These are phyloP conservation scores for Crocuta crocuta DNA, from an alignment of 2,113 vertebrate genomes.

Conservation along the genomic window DNA sequence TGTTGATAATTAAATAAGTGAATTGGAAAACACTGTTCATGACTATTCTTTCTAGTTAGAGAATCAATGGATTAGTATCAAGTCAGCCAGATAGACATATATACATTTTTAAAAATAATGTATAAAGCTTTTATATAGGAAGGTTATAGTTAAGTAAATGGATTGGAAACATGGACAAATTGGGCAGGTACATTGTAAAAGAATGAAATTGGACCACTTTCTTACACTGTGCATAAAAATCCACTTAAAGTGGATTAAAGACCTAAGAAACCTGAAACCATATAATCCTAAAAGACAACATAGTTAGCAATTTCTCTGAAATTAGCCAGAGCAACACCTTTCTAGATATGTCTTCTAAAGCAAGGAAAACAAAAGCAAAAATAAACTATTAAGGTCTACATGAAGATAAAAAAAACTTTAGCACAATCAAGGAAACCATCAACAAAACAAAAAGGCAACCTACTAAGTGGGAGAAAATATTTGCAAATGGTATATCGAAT, in stretches of 20 bases:
- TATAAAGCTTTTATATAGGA: background rate
- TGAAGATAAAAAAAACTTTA: background rate
- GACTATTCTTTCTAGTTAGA: constrained; percentile 8
- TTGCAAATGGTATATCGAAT: background rate
- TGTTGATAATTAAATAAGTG: background rate
- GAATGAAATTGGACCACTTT: background rate
- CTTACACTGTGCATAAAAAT: background rate
- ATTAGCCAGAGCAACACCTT: background rate
- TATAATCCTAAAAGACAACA: background rate
- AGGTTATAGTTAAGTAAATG: constrained; percentile 1
- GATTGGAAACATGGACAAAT: background rate
- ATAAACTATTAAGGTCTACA: background rate
- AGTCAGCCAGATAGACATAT: background rate
- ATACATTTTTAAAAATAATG: background rate
- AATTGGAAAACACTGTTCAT: background rate
- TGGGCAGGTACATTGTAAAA: background rate
- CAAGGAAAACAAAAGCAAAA: background rate
- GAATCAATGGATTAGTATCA: background rate
- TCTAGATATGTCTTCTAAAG: background rate
- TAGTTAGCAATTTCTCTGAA: background rate
- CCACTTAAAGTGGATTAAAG: background rate
- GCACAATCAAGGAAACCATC: background rate
- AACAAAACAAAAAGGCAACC: background rate
- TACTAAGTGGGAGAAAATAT: background rate
- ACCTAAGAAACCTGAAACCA: background rate